Percentiles rank a stretch among this genome's conserved stretches.
phyloP scores from a whole-genome alignment of 2,888 invertebrate genomes.

The Troides aeacus region DNA sequence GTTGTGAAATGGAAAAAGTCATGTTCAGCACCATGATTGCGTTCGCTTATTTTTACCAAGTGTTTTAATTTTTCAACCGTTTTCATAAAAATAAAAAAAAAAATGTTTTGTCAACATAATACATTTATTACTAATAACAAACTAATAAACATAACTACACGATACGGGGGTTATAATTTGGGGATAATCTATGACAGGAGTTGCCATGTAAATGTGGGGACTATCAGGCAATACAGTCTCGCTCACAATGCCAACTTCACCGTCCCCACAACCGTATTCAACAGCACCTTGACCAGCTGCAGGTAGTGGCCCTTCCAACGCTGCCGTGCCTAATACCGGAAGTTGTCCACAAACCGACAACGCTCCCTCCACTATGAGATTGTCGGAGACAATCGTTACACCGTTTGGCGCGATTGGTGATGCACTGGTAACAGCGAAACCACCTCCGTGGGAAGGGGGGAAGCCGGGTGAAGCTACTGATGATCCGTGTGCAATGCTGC shows the following conservation, averaged over 20 bases:
- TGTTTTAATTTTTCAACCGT: neutral
- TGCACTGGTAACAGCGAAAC: constrained; percentile 38
- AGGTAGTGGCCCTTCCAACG: constrained; percentile 42
- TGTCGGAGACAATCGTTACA: constrained; percentile 45
- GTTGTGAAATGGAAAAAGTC: neutral
- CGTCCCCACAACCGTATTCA: constrained; percentile 34
- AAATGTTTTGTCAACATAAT: constrained; percentile 18
- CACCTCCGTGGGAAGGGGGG: constrained; percentile 27
- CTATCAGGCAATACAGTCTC: constrained; percentile 16
- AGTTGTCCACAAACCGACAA: constrained; percentile 44
- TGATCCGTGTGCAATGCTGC: constrained; percentile 7
- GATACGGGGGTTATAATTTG: constrained; percentile 14
- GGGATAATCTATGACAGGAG: constrained; percentile 19
- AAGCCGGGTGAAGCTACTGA: constrained; percentile 9
- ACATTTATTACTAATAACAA: constrained; percentile 24
- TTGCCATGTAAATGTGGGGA: constrained; percentile 13
- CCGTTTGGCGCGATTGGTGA: constrained; percentile 47
- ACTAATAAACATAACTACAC: constrained; percentile 26
- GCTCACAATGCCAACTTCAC: constrained; percentile 24
- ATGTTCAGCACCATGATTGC: neutral
- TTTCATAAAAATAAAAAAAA: constrained; percentile 11
- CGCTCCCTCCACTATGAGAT: constrained; percentile 43
- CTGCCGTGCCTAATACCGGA: constrained; percentile 48
- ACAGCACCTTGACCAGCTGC: constrained; percentile 45
- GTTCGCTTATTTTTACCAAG: neutral